Base-by-base conservation (phyloP, 2,113 vertebrate genomes). In the Todiramphus saurophagus region DNA sequence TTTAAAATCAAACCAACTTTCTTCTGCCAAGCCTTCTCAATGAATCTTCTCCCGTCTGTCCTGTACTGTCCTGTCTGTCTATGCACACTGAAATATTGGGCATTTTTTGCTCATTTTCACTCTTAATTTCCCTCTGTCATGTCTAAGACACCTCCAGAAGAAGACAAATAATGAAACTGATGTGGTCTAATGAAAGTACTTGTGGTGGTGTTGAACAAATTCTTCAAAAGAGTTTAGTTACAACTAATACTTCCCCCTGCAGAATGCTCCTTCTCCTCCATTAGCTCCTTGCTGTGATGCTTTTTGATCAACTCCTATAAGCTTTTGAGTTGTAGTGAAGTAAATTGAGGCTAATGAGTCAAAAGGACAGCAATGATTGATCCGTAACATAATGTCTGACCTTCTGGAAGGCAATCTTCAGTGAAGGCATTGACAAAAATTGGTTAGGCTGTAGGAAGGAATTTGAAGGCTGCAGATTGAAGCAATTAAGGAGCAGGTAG, bases 281-380 rank as follows among this genome's bases (percentile, higher is more conserved):
- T 62, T 86, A 67, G 20, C 35, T 89, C 46, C 60, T 80, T 53
- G 20, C 35, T 44, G 60, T 77, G 50, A 10, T 82, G n/a, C 43
- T 78, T 74, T 90, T 72, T 75, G 21, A 87, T 85, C 50, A 90
- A 35, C 51, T 87, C 39, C 44, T 77, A 63, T 41, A 48, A 83
- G 55, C 23, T 69, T 78, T 86, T 89, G 48, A 50, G 35, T 53
- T 60, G 13, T 48, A 66, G 67, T 28, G 64, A 76, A 73, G 43
- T 48, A 85, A 92, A 96, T 51, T 59, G 50, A 88, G 59, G 53
- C 28, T 92, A 86, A 87, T 86, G 87, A 94, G 69, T 85, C 39
- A 7, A 91, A 90, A 92, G 51, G 58, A 63, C 39, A 80, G 31
- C 53, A 51, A 9, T 56, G 50, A 86, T 46, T 85, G 75, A 86